Evolutionary conservation across 2,888 invertebrate genomes (phyloP).

Genomic region (Oeneis ivallda): DNA sequence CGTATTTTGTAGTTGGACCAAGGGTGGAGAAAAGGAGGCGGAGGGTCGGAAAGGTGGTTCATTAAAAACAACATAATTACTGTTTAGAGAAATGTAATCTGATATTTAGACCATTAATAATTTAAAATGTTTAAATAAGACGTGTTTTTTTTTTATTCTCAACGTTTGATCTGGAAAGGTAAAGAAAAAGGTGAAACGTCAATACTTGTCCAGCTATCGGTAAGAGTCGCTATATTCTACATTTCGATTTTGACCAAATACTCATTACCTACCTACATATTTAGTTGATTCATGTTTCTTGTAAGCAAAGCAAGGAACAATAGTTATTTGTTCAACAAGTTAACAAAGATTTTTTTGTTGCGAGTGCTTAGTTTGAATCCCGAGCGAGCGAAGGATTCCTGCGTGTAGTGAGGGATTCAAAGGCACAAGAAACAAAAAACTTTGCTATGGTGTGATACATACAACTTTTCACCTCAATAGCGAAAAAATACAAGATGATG

Average conservation of each 20-base stretch:
- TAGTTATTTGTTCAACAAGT: too few relatives aligned
- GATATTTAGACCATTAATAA: slow-evolving; percentile 10
- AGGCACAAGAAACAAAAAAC: too few relatives aligned
- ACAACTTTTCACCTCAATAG: too few relatives aligned
- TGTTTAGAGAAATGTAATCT: slow-evolving; percentile 10
- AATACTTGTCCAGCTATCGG: background rate
- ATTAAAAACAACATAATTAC: slow-evolving; percentile 17
- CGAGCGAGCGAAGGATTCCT: too few relatives aligned
- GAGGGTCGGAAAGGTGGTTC: background rate
- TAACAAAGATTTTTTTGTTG: too few relatives aligned
- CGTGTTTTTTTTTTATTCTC: background rate
- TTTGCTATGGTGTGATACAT: too few relatives aligned
- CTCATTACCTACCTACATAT: too few relatives aligned
- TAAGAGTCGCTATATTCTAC: background rate
- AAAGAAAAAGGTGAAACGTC: background rate
- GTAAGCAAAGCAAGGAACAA: too few relatives aligned
- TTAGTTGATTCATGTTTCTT: too few relatives aligned
- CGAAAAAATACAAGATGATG: too few relatives aligned
- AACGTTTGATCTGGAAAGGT: background rate
- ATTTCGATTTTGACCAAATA: background rate
- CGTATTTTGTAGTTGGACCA: slow-evolving; percentile 1
- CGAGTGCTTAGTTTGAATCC: too few relatives aligned
- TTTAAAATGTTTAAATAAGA: slow-evolving; percentile 4
- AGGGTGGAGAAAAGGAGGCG: background rate
- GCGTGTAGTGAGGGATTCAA: too few relatives aligned